Evolutionary conservation across 2,797 vertebrate genomes (phyloP), one percentile per base, ranked within the genome.

Genomic region (Syngnathus acus): DNA sequence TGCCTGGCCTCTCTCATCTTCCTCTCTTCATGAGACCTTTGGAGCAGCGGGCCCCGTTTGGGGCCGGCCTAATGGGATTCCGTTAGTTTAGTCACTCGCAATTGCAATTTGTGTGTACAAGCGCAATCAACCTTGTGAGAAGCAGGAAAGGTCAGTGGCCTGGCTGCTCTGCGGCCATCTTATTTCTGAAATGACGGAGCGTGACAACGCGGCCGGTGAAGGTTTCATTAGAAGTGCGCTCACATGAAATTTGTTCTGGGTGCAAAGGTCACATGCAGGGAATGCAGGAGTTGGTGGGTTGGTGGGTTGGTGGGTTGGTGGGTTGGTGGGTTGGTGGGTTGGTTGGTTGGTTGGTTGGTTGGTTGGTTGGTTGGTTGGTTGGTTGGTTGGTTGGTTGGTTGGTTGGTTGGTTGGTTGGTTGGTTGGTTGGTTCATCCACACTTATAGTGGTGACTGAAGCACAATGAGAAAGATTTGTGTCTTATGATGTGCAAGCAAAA

Each of bases 11-110:
- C n/a, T n/a, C 67, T 80, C 75, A 73, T 76, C 64, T 53, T 59
- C 69, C 64, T 39, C 6, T 71, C 71, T 72, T 83, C 78, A 84
- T 85, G 72, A 73, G 75, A 64, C 62, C 59, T 72, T 66, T 76
- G 63, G 67, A 61, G 63, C 45, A 51, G 19, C 11, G 64, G 54
- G 50, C 55, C 72, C n/a, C 66, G 70, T 70, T 72, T 68, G 64
- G 67, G 62, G 26, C 61, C 55, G 19, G n/a, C 69, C 67, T 77
- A 69, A 78, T 79, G 71, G 72, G 69, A 77, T 77, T 78, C 64
- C 62, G 61, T 78, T 72, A 71, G 66, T 26, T 14, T 39, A 69
- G 65, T 64, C 65, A 61, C 64, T 69, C 55, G 64, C 73, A 78
- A 71, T 82, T 78, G 80, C 62, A 80, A 71, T 74, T 21, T 69